Base-by-base conservation (phyloP, 2,113 vertebrate genomes). In the Ariopsis seemanni region DNA sequence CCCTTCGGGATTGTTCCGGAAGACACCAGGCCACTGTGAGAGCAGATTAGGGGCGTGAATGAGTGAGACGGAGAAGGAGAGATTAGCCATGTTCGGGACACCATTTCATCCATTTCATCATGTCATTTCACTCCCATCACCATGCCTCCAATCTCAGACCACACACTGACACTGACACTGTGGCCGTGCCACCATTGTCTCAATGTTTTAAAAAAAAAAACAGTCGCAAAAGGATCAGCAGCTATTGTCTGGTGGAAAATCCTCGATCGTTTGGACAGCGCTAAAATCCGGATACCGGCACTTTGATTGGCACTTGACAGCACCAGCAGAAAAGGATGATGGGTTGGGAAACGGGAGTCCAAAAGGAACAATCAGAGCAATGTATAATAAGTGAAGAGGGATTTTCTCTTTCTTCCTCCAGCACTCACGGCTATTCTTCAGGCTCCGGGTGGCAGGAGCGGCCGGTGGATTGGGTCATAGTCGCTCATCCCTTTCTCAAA, bases 101-200 rank as follows among this genome's bases (percentile, higher is more conserved):
- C 93, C 93, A 90, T 91, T 93, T 89, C 92, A 55, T 84, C 93
- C 93, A 90, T 91, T 93, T 89, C 92, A 55, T 84, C 63, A 84
- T 53, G 53, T 53, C 48, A 53, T 69, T 69, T 69, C 50, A 57
- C n/a, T 17, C 25, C 22, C 27, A 22, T 10, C 48, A 48, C 27
- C 55, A 94, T 82, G 71, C 10, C 86, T 84, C 84, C 83, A 80
- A 85, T 62, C 62, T 63, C 87, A 93, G 98, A 99, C 98, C 98
- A 99, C 98, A 99, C 98, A 99, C 97, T 97, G 96, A 99, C 98
- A 99, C 97, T 97, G 96, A 95, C 95, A 96, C 94, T 92, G 94
- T 92, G 92, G 93, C 95, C 94, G 92, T 95, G 93, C 93, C 94
- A 91, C 93, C 91, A 96, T 97, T 98, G 97, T 98, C 90, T 93